Conservation (phyloP, 2,113 vertebrate genomes). For the Gopherus flavomarginatus region DNA sequence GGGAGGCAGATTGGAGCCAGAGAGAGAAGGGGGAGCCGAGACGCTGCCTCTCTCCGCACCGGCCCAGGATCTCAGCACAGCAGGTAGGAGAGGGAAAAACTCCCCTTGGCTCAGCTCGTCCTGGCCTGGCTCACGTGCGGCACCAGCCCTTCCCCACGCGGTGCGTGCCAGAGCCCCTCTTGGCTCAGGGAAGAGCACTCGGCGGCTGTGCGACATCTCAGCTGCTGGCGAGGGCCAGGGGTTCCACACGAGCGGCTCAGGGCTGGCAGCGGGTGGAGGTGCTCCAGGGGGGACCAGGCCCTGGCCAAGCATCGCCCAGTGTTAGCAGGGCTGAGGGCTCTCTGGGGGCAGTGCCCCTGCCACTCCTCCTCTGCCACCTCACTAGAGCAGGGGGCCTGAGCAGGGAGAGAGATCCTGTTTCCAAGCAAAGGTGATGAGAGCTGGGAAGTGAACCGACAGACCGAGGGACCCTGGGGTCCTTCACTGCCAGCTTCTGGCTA, state of each 20-base stretch:
- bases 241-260: no score
- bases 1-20: background rate
- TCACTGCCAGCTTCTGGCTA: background rate
- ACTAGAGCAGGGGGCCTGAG: background rate
- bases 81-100: constrained; percentile 21
- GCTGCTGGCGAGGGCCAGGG: no score
- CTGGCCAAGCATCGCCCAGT: background rate
- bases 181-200: no score
- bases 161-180: background rate
- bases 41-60: accelerated
- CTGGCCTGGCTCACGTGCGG: background rate
- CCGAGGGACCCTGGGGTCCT: background rate
- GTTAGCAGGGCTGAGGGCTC: accelerated
- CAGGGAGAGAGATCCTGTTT: background rate
- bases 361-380: background rate
- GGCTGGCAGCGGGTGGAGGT: background rate
- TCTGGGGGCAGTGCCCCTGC: accelerated
- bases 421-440: background rate
- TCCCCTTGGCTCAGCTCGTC: accelerated
- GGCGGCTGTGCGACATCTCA: no score
- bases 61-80: accelerated
- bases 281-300: background rate
- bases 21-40: background rate
- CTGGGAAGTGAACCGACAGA: background rate
- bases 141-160: accelerated